phyloP scores from a whole-genome alignment of 2,113 vertebrate genomes.

The Poicephalus meyeri region DNA sequence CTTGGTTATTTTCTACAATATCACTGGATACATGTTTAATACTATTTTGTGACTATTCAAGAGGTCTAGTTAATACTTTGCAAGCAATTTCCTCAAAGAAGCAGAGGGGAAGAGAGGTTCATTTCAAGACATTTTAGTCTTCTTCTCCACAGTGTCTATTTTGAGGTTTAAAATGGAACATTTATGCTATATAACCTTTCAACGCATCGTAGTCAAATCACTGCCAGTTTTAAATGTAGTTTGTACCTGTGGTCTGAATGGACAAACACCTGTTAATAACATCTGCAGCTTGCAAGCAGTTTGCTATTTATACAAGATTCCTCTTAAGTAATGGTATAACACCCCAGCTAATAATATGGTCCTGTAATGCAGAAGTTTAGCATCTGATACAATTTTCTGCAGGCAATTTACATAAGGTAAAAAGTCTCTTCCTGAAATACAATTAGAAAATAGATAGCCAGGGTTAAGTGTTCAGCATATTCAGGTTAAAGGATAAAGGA shows the following conservation, averaged over 20 bases:
- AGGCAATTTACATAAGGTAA: neutral
- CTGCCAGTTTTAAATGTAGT: neutral
- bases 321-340: neutral
- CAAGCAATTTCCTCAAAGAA: neutral
- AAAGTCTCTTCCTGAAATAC: neutral
- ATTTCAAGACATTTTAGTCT: neutral
- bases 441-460: neutral
- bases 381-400: neutral
- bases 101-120: accelerated
- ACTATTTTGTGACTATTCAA: neutral
- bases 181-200: neutral
- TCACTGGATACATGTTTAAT: neutral
- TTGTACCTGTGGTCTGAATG: neutral
- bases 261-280: neutral
- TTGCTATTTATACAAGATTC: neutral
- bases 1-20: neutral
- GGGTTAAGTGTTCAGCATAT: neutral
- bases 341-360: neutral
- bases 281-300: neutral
- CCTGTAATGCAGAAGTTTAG: neutral
- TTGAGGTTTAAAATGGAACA: neutral
- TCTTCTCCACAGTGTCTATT: neutral
- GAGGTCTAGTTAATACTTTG: neutral
- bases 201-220: neutral
- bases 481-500: neutral